Base-by-base conservation (phyloP, 37 sponge, comb jelly and placozoan genomes). In the Theonella swinhoei region DNA sequence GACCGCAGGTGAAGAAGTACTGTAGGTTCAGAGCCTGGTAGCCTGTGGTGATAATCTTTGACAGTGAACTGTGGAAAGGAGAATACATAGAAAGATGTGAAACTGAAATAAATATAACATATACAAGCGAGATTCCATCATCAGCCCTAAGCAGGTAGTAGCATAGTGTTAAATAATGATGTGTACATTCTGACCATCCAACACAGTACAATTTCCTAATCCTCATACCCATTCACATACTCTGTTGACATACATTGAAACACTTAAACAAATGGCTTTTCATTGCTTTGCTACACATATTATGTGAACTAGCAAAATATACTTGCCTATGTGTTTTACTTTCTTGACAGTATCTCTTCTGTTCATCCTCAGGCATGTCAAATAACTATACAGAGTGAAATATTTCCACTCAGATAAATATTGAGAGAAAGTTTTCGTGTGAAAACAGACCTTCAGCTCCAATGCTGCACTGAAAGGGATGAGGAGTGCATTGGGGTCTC, bases 1-100 rank as follows among this genome's bases (percentile, higher is more conserved):
- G 88, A 1, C 99, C 99, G 70, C 84, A 83, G 0, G 99, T 99
- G 71, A 99, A 99, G 88, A 99, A 99, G 70, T 95, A 96, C 69
- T 99, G 88, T 0, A 99, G 85, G 60, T 97, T 88, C 32, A 99
- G 92, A 25, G 95, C 88, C 31, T 83, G 82, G 82, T 92, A 99
- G 22, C 99, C 99, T 76, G 79, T 90, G 43, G 83, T 85, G 65
- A 99, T 95, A 58, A 99, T 99, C 81, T 96, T 99, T 14, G 90
- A 72, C 4, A 99, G 88, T 38, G 95, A 80, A 70, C 95, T 91
- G 33, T 9, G 43, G 37, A 47, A 7, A 47, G 54, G 14, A 47
- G n/a, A n/a, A n/a, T n/a, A n/a, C n/a, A n/a, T n/a, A n/a, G n/a
- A n/a, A n/a, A n/a, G n/a, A n/a, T n/a, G n/a, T n/a, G n/a, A n/a